Evolutionary conservation across 2,888 invertebrate species (phyloP), one percentile per base, ranked within the genome.

Genomic region (Flabesymbios commensalis): DNA sequence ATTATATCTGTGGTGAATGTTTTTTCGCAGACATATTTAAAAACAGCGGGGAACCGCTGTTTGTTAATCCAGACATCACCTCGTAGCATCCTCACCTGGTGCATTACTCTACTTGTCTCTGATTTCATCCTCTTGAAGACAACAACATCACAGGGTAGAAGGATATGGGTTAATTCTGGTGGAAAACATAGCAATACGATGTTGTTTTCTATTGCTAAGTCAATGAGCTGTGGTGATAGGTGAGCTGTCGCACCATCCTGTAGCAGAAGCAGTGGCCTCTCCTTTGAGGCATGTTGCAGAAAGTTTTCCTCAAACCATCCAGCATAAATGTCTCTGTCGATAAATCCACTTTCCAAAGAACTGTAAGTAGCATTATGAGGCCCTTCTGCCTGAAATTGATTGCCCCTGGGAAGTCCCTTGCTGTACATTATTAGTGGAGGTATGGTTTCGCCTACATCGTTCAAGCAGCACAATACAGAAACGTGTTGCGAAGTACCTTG

Each of bases 181-280:
- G 45, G 56, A 22, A 56, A 56, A 22, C 56, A 43, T 17, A 56
- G 7, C 17, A 45, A 32, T 17, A 24, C 29, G 2, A 56, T 31
- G 26, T 56, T 26, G 31, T 56, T 36, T 33, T 17, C 24, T 14
- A 57, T 57, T 22, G 57, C 57, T 14, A 19, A 14, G 36, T 32
- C 57, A 26, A 57, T 57, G 2, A 57, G 57, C 24, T 32, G 10
- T 26, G 39, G 48, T 2, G 22, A 24, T 2, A 57, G 48, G 57
- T 57, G 57, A 4, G 57, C 48, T 49, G 48, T n/a, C n/a, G 57
- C 57, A 31, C 39, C 24, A 36, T 57, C 57, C 29, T 57, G 48
- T 10, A 57, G 24, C 3, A 57, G 49, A 17, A 57, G 26, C 17
- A 57, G 28, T 28, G 57, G 57, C 17, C 32, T 31, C 28, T 48